A percentile compares a stretch with the other conserved stretches of the same genome.
These are phyloP conservation scores for Caenorhabditis sinica DNA, from an alignment of 2,888 invertebrate genomes.

Conservation along the genomic window DNA sequence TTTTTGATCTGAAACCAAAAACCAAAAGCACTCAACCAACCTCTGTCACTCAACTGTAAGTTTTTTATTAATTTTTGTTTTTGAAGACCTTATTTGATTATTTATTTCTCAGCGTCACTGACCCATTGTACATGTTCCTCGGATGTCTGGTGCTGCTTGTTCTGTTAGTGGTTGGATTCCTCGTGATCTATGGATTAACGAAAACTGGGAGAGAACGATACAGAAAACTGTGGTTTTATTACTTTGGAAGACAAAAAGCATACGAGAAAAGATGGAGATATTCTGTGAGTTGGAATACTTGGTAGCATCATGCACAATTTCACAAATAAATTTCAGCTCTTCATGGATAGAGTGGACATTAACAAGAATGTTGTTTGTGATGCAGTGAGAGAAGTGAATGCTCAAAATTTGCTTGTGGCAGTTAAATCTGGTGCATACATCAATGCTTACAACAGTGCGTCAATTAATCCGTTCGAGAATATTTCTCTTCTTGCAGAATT, in stretches of 20 bases:
- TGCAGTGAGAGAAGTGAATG: conserved; percentile 14
- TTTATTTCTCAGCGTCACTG: not conserved
- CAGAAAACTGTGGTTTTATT: conserved; percentile 6
- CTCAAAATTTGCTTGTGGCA: not conserved
- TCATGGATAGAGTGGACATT: conserved; percentile 1
- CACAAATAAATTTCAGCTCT: conserved; percentile 15
- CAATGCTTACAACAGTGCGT: conserved; percentile 17
- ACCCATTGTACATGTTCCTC: not conserved
- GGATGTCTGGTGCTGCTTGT: not conserved
- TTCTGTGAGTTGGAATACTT: conserved; percentile 23
- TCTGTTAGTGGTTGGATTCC: not conserved
- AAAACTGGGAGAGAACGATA: conserved; percentile 6
- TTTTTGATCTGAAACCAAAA: not conserved
- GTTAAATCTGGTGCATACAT: conserved; percentile 20
- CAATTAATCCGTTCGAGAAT: too few species aligned
- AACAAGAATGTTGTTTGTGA: conserved; percentile 12
- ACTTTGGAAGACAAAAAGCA: conserved; percentile 16
- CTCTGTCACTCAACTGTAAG: not conserved
- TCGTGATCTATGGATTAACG: conserved; percentile 27
- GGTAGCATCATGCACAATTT: too few species aligned
- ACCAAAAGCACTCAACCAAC: not conserved
- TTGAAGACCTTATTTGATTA: not conserved
- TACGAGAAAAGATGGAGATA: conserved; percentile 51
- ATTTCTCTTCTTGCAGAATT: not conserved
- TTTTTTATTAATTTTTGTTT: not conserved